Conservation (phyloP, 2,797 vertebrate genomes). For the Schizopygopsis malacanthus region DNA sequence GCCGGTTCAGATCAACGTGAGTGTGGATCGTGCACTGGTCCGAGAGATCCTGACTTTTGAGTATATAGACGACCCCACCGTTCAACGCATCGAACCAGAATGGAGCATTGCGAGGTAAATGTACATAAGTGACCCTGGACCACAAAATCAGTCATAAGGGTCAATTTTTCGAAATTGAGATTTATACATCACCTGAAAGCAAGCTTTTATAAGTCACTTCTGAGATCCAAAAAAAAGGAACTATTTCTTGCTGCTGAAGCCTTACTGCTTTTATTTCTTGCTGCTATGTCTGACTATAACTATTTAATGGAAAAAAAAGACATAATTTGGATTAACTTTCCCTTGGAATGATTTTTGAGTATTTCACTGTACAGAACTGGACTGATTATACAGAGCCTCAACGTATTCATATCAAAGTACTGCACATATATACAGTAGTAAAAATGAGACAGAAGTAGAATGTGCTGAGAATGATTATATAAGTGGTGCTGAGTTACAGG, state of each 20-base stretch:
- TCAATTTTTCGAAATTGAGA: no score
- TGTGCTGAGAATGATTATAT: not conserved
- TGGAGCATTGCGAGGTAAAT: slow-evolving; percentile 98
- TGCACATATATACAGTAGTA: not conserved
- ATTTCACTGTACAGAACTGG: not conserved
- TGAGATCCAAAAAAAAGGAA: not conserved
- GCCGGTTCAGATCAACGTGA: slow-evolving; percentile 86
- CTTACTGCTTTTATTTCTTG: not conserved
- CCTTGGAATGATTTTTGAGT: slow-evolving; percentile 9
- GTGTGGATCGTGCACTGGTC: slow-evolving; percentile 91
- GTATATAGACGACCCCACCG: slow-evolving; percentile 95
- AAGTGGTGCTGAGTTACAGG: not conserved
- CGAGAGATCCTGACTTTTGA: slow-evolving; percentile 88
- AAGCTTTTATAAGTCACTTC: not conserved
- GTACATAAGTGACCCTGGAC: not conserved
- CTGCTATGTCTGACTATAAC: not conserved
- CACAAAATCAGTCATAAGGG: no score
- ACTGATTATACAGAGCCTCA: not conserved
- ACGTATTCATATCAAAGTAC: not conserved
- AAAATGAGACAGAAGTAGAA: not conserved
- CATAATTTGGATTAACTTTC: not conserved
- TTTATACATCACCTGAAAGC: no score
- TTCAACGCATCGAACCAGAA: slow-evolving; percentile 92
- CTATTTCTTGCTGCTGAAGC: not conserved
- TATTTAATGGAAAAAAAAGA: not conserved